A percentile compares a stretch with the other conserved stretches of the same genome.
phyloP scores from a whole-genome alignment of 2,888 invertebrate species.

The Escarpia spicata region DNA sequence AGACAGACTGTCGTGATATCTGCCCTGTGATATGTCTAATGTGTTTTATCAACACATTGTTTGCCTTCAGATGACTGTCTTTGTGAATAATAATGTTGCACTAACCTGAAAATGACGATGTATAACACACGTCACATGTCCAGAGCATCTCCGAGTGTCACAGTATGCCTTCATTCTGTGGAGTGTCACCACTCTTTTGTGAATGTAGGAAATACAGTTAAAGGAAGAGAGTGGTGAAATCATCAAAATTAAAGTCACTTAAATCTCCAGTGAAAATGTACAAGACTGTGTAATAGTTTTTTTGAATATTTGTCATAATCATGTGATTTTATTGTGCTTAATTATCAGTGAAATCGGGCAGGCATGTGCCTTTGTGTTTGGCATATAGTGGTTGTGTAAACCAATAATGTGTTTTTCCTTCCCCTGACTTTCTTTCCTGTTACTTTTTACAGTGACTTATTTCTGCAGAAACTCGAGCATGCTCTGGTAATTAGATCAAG shows the following conservation, averaged over 20 bases:
- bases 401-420: too few relatives aligned
- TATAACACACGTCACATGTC: background rate
- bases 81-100: background rate
- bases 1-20: background rate
- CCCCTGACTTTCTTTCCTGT: too few relatives aligned
- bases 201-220: background rate
- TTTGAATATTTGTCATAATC: too few relatives aligned
- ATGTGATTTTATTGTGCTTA: too few relatives aligned
- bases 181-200: background rate
- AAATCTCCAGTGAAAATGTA: too few relatives aligned
- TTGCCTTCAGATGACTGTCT: background rate
- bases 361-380: too few relatives aligned
- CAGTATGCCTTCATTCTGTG: too few relatives aligned
- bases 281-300: too few relatives aligned
- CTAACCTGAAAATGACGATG: background rate
- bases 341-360: too few relatives aligned
- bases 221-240: background rate
- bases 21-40: background rate
- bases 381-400: too few relatives aligned
- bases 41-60: background rate
- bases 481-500: background rate
- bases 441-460: too few relatives aligned
- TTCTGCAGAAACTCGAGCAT: background rate
- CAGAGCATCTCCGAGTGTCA: background rate
- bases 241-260: too few relatives aligned